Evolutionary conservation across 2,888 invertebrate genomes (phyloP).

Genomic region (Cheilosia vernalis): DNA sequence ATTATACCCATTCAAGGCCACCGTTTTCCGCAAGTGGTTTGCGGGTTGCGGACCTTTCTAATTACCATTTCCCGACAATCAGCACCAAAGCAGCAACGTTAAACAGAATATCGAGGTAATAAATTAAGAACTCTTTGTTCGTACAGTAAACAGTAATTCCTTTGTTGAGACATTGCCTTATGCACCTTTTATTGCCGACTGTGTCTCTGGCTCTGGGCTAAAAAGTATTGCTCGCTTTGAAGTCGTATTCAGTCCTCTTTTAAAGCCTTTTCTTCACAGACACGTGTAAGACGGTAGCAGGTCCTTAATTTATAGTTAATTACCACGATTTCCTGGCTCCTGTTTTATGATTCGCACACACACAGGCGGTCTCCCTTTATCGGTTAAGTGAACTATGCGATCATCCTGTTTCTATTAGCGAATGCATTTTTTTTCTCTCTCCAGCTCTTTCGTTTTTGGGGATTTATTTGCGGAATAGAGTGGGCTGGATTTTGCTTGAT

Average conservation of each 20-base stretch:
- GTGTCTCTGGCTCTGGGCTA: background rate
- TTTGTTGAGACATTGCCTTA: constrained; percentile 21
- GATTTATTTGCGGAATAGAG: background rate
- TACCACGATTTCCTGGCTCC: constrained; percentile 14
- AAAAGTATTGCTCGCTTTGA: constrained; percentile 25
- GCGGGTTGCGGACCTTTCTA: background rate
- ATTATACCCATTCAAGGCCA: constrained; percentile 43
- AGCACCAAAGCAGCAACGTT: constrained; percentile 24
- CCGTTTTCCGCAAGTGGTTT: background rate
- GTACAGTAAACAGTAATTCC: constrained; percentile 25
- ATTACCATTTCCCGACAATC: constrained; percentile 14
- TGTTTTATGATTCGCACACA: background rate
- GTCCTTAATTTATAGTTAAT: constrained; percentile 42
- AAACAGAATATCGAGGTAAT: constrained; percentile 38
- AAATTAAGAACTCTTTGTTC: background rate
- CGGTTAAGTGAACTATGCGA: constrained; percentile 9
- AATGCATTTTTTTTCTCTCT: background rate
- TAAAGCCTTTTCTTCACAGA: constrained; percentile 1
- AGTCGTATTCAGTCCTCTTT: background rate
- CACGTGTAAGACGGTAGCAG: constrained; percentile 8
- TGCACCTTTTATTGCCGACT: constrained; percentile 29
- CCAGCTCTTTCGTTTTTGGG: background rate
- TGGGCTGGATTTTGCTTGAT: background rate
- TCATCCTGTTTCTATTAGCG: constrained; percentile 24
- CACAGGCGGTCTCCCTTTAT: too few species aligned